Evolutionary conservation across 2,113 vertebrate genomes (phyloP), one percentile per base, ranked within the genome.

Genomic region (Heliornis fulica): DNA sequence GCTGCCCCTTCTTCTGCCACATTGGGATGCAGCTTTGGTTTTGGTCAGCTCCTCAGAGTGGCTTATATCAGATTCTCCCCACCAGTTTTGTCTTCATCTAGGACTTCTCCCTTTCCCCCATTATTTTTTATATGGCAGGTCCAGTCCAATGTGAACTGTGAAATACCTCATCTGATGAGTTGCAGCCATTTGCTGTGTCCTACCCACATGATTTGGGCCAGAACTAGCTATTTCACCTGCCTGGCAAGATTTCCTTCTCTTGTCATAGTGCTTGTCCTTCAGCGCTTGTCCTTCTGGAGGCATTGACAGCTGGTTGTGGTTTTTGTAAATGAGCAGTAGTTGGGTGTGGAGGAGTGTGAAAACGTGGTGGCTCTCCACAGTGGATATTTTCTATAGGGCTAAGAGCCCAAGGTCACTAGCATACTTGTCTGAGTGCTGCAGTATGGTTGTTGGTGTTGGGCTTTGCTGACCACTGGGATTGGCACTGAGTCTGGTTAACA

Each of bases 321-420:
- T 70, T 74, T 91, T 87, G 60, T 29, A 59, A 41, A 51, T 3
- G 13, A 59, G 41, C 23, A 46, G 38, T 7, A 36, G 10, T 25
- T 84, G 56, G 32, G 32, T 1, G 8, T 53, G n/a, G 36, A 48
- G 40, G 31, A 61, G n/a, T 21, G 6, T 18, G 59, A 17, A 17
- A 43, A 76, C 8, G 23, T n/a, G 46, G 10, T 5, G 46, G 31
- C 21, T 76, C 5, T 14, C 22, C 66, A 28, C 28, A 20, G 10
- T 2, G 12, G 7, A 80, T 36, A 7, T 83, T 88, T 77, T 34
- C 54, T 4, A 0, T 0, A 4, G 34, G 8, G 3, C 7, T 9
- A 36, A 85, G 50, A 79, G 43, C 11, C 5, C 41, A 21, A 32
- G 13, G 22, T 79, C 23, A 20, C 11, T 9, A 8, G 3, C 18